Conservation (phyloP, 2,113 vertebrate genomes). For the Lophotis ruficrista region DNA sequence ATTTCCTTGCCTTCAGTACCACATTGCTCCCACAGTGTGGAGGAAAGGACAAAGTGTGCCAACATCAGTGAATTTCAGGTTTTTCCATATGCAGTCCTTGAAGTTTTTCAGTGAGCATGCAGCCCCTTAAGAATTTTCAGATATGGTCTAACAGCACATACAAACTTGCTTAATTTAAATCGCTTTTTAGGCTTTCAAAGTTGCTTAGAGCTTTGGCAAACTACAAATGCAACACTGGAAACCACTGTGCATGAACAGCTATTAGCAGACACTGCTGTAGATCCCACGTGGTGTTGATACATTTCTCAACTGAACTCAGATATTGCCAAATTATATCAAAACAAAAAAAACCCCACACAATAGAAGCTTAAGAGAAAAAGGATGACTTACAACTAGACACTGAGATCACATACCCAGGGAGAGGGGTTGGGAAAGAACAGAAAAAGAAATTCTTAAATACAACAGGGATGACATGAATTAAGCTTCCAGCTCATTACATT, state of each 20-base stretch:
- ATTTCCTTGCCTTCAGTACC: background rate
- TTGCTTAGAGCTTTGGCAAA: background rate
- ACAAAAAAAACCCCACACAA: background rate
- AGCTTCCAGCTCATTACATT: background rate
- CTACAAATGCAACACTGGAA: background rate
- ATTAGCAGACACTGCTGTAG: background rate
- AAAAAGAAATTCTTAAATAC: background rate
- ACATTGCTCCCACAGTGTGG: background rate
- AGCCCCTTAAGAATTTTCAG: background rate
- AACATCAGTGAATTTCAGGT: background rate
- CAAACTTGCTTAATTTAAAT: background rate
- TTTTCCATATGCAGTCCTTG: background rate
- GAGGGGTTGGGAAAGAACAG: background rate
- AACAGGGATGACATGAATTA: background rate
- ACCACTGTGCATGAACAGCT: background rate
- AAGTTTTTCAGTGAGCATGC: background rate
- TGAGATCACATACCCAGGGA: background rate
- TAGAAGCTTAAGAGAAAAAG: background rate
- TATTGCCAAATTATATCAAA: background rate
- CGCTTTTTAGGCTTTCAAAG: background rate
- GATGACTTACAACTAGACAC: background rate
- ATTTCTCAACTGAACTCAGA: background rate
- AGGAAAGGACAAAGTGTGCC: background rate
- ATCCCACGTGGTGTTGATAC: background rate
- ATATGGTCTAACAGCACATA: background rate